phyloP scores from a whole-genome alignment of 2,888 invertebrate species.

The Lacanobia wlatinum region DNA sequence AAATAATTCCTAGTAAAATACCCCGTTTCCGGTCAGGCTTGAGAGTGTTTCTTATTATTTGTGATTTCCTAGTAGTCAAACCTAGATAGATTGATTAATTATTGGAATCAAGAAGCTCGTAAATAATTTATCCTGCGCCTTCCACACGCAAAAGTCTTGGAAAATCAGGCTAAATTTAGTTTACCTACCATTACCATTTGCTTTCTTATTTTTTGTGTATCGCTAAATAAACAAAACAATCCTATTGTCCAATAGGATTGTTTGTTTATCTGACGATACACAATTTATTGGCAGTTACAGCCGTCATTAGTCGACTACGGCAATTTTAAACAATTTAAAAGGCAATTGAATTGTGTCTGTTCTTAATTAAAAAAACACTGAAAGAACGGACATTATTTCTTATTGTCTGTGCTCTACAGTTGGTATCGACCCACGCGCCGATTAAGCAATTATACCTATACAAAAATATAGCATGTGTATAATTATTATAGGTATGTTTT shows the following conservation, averaged over 20 bases:
- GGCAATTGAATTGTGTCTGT: constrained; percentile 71
- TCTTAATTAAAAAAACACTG: constrained; percentile 78
- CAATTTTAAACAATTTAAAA: constrained; percentile 70
- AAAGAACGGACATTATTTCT: constrained; percentile 67
- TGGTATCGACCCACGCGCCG: constrained; percentile 65
- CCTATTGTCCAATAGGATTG: neutral
- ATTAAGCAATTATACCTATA: constrained; percentile 69
- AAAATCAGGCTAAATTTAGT: neutral
- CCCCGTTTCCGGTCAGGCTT: neutral
- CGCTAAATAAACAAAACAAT: too few species aligned
- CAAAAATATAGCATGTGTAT: neutral
- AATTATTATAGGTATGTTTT: constrained; percentile 10
- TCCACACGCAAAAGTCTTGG: too few species aligned
- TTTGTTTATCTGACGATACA: constrained; percentile 32
- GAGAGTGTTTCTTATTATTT: neutral
- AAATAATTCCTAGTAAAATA: neutral
- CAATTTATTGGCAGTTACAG: constrained; percentile 49
- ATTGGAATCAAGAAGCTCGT: too few species aligned
- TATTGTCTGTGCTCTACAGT: constrained; percentile 57
- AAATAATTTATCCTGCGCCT: too few species aligned
- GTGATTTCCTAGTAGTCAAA: neutral
- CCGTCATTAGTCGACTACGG: constrained; percentile 55
- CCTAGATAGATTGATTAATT: neutral
- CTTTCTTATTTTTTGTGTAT: too few species aligned
- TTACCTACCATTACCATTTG: too few species aligned